Evolutionary conservation across 2,888 invertebrate species (phyloP), one percentile per base, ranked within the genome.

Genomic region (Agonopterix heracliana): DNA sequence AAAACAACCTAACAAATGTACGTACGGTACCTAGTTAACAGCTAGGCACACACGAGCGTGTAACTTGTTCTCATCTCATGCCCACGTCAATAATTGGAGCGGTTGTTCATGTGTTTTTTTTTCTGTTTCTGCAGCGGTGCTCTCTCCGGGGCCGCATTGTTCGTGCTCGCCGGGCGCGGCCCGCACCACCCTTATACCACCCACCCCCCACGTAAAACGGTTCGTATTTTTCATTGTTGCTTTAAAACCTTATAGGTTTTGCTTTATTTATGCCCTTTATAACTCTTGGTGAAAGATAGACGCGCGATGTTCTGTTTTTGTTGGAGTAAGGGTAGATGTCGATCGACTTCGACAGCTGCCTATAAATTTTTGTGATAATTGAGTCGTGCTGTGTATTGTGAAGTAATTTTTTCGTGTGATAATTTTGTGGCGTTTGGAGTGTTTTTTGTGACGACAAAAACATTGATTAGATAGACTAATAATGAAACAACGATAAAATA

Each of bases 141-240:
- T 84, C 74, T 74, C 79, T 66, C 66, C 78, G 62, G 81, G 72
- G 69, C 76, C 71, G 75, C 79, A 80, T 81, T 86, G 85, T 84
- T 80, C 80, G 64, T 66, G 78, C 66, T 69, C 71, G 61, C 67
- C 65, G 61, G 62, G 68, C 68, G 60, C 63, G 59, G 61, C 64
- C 64, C 56, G 67, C 63, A 55, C 64, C 59, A 60, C 69, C 56
- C 61, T 63, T 54, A 48, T 66, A 59, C 59, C 65, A 62, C 69
- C 67, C 61, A 60, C 55, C 44, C 74, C 77, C 78, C 59, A 74
- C 82, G 74, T 77, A 81, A 84, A 86, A 83, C 84, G 86, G 87
- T 87, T 78, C 83, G 87, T 87, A 87, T 87, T 87, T 87, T 87
- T 88, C 86, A 86, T 86, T 86, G 87, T 86, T 86, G 81, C 82